Evolutionary conservation across 2,113 vertebrate genomes (phyloP).

Genomic region (Dipodomys spectabilis): DNA sequence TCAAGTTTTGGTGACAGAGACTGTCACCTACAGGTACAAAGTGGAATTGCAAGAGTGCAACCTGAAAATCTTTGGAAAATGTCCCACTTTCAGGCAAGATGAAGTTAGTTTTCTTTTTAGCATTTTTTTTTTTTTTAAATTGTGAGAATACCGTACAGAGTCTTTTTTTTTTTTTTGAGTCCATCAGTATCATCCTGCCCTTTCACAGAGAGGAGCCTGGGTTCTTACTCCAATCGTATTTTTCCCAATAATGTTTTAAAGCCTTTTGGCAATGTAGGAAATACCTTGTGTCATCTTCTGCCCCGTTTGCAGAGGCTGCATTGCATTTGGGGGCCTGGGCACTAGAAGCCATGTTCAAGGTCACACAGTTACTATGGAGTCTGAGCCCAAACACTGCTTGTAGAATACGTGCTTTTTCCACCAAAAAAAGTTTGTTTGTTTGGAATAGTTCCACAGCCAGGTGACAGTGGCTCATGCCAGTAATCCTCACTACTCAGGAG

Average conservation of each 20-base stretch:
- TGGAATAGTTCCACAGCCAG: no score
- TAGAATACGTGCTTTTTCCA: background rate
- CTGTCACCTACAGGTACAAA: slow-evolving; percentile 64
- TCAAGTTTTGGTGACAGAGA: slow-evolving; percentile 50
- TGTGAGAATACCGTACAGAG: no score
- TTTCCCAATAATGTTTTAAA: background rate
- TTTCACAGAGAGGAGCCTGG: background rate
- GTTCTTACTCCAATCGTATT: background rate
- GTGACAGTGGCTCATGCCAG: no score
- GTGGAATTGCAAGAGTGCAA: background rate
- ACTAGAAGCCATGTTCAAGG: background rate
- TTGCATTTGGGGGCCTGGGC: background rate
- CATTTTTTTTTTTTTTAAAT: background rate
- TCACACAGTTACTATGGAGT: background rate
- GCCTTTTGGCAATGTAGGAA: background rate
- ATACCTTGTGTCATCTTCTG: background rate
- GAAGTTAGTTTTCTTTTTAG: background rate
- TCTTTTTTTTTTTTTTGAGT: background rate
- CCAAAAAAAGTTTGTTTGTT: no score
- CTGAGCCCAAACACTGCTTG: background rate
- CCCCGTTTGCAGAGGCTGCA: background rate
- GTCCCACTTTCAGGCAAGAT: background rate
- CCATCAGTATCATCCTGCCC: background rate
- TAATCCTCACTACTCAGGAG: no score
- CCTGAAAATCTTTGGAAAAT: background rate